Evolutionary conservation across 2,888 invertebrate genomes (phyloP), one percentile per base, ranked within the genome.

Genomic region (Chloromyia formosa): DNA sequence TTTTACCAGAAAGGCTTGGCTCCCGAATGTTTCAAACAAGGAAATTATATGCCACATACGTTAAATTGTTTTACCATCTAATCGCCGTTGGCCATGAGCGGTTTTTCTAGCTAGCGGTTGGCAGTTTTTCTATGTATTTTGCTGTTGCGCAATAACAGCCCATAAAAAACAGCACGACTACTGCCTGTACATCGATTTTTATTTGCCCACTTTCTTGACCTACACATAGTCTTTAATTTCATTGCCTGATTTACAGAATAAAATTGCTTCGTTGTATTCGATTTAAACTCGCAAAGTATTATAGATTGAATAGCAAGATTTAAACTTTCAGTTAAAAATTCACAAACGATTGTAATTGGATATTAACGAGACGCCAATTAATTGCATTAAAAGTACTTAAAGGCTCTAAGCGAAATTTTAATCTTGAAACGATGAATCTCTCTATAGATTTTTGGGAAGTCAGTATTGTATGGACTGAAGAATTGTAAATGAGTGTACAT

Each of bases 301-400:
- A n/a, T n/a, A n/a, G n/a, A 58, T 58, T 71, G 18, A 71, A 71
- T 71, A 14, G 58, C n/a, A 71, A 71, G 58, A 71, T 71, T 71
- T 71, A 35, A 71, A 71, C 58, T 71, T 71, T 71, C 71, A 23
- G 71, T 45, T 54, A 69, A 53, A 71, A 58, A n/a, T 71, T 40
- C 42, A 71, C 56, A 71, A 71, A 71, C 58, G 40, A 56, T 71
- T 58, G 40, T 71, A 71, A 71, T 71, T 71, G 16, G 56, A 71
- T 58, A 71, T 35, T 71, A 71, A 71, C 56, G 58, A 56, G 40
- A 1, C 56, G 42, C 56, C 71, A 71, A 71, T 71, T 71, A 71
- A 71, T 71, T 56, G 56, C 71, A 71, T 71, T 71, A n/a, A 58
- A 71, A 71, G 42, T 16, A 58, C 56, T 58, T 71, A 56, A 35